Evolutionary conservation across 2,888 invertebrate genomes (phyloP).

Genomic region (Molanna angustata): DNA sequence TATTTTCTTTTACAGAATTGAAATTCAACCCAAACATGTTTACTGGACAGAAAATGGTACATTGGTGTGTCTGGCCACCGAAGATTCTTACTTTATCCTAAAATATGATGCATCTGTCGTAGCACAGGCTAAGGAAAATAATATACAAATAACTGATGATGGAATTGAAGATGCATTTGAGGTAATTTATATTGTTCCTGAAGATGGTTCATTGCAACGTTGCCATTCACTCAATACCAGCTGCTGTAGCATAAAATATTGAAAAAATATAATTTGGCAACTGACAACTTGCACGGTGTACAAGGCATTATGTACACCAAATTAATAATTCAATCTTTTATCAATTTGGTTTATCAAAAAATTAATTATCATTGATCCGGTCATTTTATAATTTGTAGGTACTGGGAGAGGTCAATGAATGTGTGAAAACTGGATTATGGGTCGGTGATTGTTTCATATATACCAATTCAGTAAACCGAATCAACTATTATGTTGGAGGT

Average conservation of each 20-base stretch:
- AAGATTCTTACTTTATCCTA: conserved; percentile 93
- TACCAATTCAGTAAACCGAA: conserved; percentile 94
- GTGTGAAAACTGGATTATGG: conserved; percentile 94
- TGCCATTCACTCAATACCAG: too few species aligned
- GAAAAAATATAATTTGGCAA: too few species aligned
- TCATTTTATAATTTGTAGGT: conserved; percentile 54
- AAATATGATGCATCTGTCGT: conserved; percentile 84
- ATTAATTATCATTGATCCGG: background rate
- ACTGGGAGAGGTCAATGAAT: conserved; percentile 83
- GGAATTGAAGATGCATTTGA: conserved; percentile 96
- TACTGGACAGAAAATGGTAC: conserved; percentile 97
- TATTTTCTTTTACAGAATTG: conserved; percentile 71
- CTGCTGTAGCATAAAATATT: too few species aligned
- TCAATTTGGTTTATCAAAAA: background rate
- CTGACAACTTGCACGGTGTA: too few species aligned
- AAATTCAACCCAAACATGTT: conserved; percentile 89
- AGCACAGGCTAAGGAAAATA: conserved; percentile 70
- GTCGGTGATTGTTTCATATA: conserved; percentile 99
- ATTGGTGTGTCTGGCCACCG: conserved; percentile 90
- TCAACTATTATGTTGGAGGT: conserved; percentile 99
- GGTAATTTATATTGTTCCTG: too few species aligned
- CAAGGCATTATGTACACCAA: too few species aligned
- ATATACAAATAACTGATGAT: conserved; percentile 80
- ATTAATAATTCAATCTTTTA: too few species aligned
- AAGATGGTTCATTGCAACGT: too few species aligned